Percentiles rank a stretch among this genome's conserved stretches.
These are phyloP conservation scores for Lophius americanus DNA, from an alignment of 2,797 vertebrate species.

Conservation along the genomic window DNA sequence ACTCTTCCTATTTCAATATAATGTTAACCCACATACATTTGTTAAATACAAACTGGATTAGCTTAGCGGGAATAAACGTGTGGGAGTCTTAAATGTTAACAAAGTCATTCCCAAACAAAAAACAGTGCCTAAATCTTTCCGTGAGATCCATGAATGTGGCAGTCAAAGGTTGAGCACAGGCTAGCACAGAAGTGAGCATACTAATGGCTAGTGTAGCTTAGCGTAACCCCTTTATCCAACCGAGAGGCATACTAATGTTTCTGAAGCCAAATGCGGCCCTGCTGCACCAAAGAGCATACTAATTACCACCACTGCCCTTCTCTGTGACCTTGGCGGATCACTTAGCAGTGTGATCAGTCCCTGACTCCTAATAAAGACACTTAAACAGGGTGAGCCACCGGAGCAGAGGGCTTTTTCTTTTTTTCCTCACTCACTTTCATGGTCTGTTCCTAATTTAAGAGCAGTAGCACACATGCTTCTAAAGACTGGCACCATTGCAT, in stretches of 20 bases:
- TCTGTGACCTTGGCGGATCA: conserved; percentile 96
- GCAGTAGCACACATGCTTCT: not conserved
- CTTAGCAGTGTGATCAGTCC: conserved; percentile 97
- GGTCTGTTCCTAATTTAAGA: conserved; percentile 24
- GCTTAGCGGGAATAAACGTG: no score
- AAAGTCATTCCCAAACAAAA: not conserved
- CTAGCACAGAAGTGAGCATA: conserved; percentile 51
- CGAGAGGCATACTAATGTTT: conserved; percentile 72
- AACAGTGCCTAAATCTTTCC: not conserved
- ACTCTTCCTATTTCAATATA: no score
- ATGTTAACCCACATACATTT: no score
- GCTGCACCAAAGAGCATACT: conserved; percentile 92
- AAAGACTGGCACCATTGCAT: not conserved
- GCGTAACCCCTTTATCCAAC: conserved; percentile 57
- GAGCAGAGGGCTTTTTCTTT: conserved; percentile 81
- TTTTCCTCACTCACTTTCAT: conserved; percentile 59
- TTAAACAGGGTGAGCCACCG: conserved; percentile 91
- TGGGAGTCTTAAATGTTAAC: no score
- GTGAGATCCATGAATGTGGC: conserved; percentile 8
- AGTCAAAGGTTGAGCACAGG: conserved; percentile 44
- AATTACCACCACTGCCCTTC: conserved; percentile 95
- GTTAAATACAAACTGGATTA: no score
- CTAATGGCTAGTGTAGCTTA: conserved; percentile 61
- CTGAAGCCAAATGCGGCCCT: conserved; percentile 85
- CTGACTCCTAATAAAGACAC: conserved; percentile 99